Conservation (phyloP, 1,140 invertebrate species). For the Bombyx mori region ASM3026992v2 NC_085109.1:5324001-5324500, state of each 20-base stretch:
- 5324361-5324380: slow-evolving; percentile 66
- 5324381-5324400: slow-evolving; percentile 71
- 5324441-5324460: slow-evolving; percentile 45
- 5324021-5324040: too few species aligned
- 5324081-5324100: slow-evolving; percentile 16
- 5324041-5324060: too few species aligned
- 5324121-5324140: slow-evolving; percentile 41
- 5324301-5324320: slow-evolving; percentile 64
- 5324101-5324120: slow-evolving; percentile 41
- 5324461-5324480: slow-evolving; percentile 51
- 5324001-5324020: too few species aligned
- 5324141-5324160: slow-evolving; percentile 47
- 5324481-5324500: slow-evolving; percentile 35
- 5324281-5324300: slow-evolving; percentile 63
- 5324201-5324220: slow-evolving; percentile 57
- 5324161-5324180: slow-evolving; percentile 52
- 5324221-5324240: slow-evolving; percentile 66
- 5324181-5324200: slow-evolving; percentile 63
- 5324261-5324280: slow-evolving; percentile 60
- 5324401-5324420: slow-evolving; percentile 69
- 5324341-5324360: slow-evolving; percentile 61
- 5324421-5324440: slow-evolving; percentile 69
- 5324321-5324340: slow-evolving; percentile 63
- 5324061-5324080: too few species aligned
- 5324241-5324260: slow-evolving; percentile 70